These are phyloP conservation scores for Mastacembelus armatus DNA, from an alignment of 2,797 vertebrate species.

Conservation along the genomic window DNA sequence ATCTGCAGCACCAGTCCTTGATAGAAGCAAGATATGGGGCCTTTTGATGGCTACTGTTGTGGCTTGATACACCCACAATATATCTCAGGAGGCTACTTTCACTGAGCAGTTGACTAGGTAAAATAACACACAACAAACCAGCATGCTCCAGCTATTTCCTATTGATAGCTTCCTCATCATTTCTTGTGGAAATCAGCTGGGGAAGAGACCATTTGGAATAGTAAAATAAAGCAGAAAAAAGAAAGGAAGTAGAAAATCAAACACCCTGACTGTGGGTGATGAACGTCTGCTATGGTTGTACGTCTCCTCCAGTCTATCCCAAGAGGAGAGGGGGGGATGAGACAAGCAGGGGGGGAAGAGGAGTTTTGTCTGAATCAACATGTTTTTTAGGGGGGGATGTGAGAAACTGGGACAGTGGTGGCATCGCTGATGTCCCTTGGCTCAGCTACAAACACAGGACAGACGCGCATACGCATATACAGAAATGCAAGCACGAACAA, in stretches of 20 bases:
- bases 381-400: conserved; percentile 79
- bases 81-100: conserved; percentile 54
- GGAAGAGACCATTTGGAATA: conserved; percentile 67
- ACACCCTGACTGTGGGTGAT: conserved; percentile 66
- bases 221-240: conserved; percentile 51
- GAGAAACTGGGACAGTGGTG: conserved; percentile 83
- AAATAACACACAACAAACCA: conserved; percentile 49
- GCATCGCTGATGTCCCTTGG: conserved; percentile 82
- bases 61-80: conserved; percentile 24
- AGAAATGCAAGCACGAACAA: conserved; percentile 50
- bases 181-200: conserved; percentile 50
- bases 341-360: conserved; percentile 49
- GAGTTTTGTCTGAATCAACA: conserved; percentile 81
- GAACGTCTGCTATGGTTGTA: conserved; percentile 63
- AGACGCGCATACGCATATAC: conserved; percentile 46
- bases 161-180: conserved; percentile 43
- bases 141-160: conserved; percentile 43
- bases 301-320: conserved; percentile 67
- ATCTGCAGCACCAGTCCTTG: conserved; percentile 35
- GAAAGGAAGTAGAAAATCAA: conserved; percentile 65
- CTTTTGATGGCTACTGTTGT: conserved; percentile 41
- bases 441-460: conserved; percentile 73
- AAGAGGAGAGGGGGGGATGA: conserved; percentile 42
- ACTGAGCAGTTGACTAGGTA: conserved; percentile 40
- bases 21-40: conserved; percentile 30